Percentiles rank a stretch among this genome's conserved stretches.
Conservation (phyloP, 2,888 invertebrate genomes). For the Mimas tiliae region DNA sequence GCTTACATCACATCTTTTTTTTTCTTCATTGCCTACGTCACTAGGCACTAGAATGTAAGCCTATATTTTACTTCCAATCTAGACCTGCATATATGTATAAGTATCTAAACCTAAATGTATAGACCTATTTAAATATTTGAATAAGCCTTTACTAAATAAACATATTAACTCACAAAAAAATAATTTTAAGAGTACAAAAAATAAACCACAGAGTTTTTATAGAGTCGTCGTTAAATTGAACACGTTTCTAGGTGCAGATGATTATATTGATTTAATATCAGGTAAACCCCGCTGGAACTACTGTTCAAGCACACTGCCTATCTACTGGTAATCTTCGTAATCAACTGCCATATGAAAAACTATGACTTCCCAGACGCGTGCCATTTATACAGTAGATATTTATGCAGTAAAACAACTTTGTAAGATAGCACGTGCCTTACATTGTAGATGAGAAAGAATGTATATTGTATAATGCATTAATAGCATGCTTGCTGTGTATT, state of each 20-base stretch:
- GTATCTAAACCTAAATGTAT: too few relatives aligned
- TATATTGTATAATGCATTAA: too few relatives aligned
- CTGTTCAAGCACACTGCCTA: neutral
- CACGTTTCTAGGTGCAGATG: neutral
- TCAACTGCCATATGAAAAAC: neutral
- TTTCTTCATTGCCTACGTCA: too few relatives aligned
- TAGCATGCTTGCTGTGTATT: too few relatives aligned
- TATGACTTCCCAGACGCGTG: slow-evolving; percentile 18
- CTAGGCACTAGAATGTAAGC: too few relatives aligned
- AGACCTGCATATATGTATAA: too few relatives aligned
- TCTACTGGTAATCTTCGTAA: neutral
- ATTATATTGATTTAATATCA: neutral
- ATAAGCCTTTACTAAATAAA: too few relatives aligned
- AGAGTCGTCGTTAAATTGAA: neutral
- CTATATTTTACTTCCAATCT: too few relatives aligned
- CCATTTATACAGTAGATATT: neutral
- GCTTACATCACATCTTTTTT: too few relatives aligned
- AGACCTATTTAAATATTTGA: too few relatives aligned
- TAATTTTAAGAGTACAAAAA: neutral
- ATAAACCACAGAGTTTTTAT: neutral
- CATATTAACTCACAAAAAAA: too few relatives aligned
- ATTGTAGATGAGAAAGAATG: neutral
- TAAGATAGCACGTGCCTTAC: neutral
- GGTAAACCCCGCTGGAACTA: neutral
- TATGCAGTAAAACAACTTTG: neutral